Conservation (phyloP, 1,140 invertebrate genomes). For the Pararge aegeria region DNA sequence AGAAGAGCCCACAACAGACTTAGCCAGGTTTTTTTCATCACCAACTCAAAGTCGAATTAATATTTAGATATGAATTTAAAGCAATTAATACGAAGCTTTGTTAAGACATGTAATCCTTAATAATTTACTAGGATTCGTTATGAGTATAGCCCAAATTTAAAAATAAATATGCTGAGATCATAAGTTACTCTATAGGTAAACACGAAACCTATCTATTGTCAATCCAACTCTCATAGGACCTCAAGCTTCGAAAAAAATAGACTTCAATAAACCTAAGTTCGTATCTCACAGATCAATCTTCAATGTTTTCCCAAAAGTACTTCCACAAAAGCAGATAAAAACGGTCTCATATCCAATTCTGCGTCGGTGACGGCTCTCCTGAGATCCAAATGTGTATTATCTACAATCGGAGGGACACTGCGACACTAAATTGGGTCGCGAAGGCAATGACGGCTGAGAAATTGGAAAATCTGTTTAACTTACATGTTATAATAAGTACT, state of each 20-base stretch:
- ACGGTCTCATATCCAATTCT: conserved; percentile 1
- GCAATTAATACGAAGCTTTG: no score
- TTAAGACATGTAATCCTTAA: no score
- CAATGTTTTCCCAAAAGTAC: background rate
- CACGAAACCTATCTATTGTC: background rate
- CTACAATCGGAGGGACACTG: background rate
- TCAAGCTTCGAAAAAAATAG: background rate
- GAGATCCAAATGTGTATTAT: conserved; percentile 4
- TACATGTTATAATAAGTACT: no score
- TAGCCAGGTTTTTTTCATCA: no score
- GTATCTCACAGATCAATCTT: background rate
- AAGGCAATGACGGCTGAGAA: conserved; percentile 1
- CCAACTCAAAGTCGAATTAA: no score
- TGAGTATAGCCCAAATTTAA: no score
- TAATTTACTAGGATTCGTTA: no score
- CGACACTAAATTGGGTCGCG: background rate
- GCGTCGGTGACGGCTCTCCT: conserved; percentile 3
- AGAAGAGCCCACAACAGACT: no score
- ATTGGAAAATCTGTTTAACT: background rate
- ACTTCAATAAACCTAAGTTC: background rate
- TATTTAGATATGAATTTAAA: no score
- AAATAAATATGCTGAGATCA: no score
- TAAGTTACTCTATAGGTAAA: no score
- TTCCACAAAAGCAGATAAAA: background rate
- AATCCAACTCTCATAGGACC: background rate